Percentiles rank a stretch among this genome's conserved stretches.
These are phyloP conservation scores for Oryzias melastigma DNA, from an alignment of 2,113 vertebrate genomes.

Conservation along the genomic window DNA sequence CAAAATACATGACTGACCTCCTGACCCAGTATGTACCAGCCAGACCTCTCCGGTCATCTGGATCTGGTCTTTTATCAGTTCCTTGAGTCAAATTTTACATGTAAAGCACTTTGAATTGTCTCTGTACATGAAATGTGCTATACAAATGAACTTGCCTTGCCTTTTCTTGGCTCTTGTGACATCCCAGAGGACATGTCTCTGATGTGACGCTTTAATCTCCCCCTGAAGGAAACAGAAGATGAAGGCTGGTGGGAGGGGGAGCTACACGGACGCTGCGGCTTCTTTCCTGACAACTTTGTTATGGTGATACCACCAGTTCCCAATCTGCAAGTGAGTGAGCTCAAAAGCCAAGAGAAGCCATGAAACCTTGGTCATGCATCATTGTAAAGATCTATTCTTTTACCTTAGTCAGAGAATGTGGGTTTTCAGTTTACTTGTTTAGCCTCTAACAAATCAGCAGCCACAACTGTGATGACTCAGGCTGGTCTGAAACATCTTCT, in stretches of 20 bases:
- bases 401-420: not conserved
- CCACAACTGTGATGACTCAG: constrained; percentile 49
- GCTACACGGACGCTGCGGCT: constrained; percentile 77
- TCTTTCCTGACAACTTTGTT: constrained; percentile 88
- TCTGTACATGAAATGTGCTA: too few relatives aligned
- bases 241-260: constrained; percentile 93
- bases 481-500: constrained; percentile 22
- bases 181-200: constrained; percentile 34
- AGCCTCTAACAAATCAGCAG: constrained; percentile 18
- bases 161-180: constrained; percentile 26
- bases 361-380: constrained; percentile 20
- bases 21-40: too few relatives aligned
- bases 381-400: constrained; percentile 12
- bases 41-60: too few relatives aligned
- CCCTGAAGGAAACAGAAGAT: constrained; percentile 74
- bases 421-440: not conserved
- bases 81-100: too few relatives aligned
- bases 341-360: constrained; percentile 3
- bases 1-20: too few relatives aligned
- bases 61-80: too few relatives aligned
- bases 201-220: constrained; percentile 44
- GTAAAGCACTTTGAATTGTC: too few relatives aligned
- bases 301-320: constrained; percentile 77
- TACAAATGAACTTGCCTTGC: too few relatives aligned
- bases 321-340: constrained; percentile 71